These are phyloP conservation scores for Cerastoderma edule DNA, from an alignment of 2,888 invertebrate species.

Conservation along the genomic window DNA sequence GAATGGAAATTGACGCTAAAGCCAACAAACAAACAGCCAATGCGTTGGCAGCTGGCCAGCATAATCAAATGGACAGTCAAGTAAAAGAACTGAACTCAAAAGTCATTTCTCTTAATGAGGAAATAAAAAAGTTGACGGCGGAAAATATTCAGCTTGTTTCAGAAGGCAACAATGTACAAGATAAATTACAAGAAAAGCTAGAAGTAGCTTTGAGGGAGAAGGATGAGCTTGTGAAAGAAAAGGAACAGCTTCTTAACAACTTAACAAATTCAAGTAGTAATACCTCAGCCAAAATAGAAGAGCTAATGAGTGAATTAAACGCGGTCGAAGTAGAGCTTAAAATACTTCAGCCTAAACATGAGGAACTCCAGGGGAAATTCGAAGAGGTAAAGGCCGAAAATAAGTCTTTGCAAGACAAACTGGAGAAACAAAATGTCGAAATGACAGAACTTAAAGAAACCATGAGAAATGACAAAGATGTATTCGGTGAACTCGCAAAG, in stretches of 20 bases:
- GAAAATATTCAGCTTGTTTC: slow-evolving; percentile 47
- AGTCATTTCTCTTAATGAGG: slow-evolving; percentile 46
- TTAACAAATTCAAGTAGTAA: slow-evolving; percentile 31
- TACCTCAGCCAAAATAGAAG: slow-evolving; percentile 36
- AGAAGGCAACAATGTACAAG: slow-evolving; percentile 34
- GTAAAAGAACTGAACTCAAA: slow-evolving; percentile 49
- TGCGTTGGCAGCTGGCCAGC: slow-evolving; percentile 44
- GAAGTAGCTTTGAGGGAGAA: slow-evolving; percentile 36
- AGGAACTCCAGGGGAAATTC: slow-evolving; percentile 29
- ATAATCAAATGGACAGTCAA: slow-evolving; percentile 44
- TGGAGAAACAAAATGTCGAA: slow-evolving; percentile 38
- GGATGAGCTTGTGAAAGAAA: slow-evolving; percentile 37
- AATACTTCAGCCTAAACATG: slow-evolving; percentile 52
- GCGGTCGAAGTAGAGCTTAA: slow-evolving; percentile 48
- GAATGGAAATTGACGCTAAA: slow-evolving; percentile 48
- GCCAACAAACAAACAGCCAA: slow-evolving; percentile 49
- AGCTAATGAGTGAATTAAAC: slow-evolving; percentile 48
- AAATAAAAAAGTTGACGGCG: slow-evolving; percentile 50
- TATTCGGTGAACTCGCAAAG: slow-evolving; percentile 52
- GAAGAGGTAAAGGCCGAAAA: slow-evolving; percentile 43
- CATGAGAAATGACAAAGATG: slow-evolving; percentile 51
- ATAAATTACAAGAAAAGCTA: slow-evolving; percentile 48
- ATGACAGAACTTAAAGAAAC: slow-evolving; percentile 43
- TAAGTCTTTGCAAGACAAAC: slow-evolving; percentile 19
- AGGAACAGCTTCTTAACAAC: slow-evolving; percentile 31